A percentile compares a stretch with the other conserved stretches of the same genome.
phyloP scores from a whole-genome alignment of 2,888 invertebrate species.

The Coenonympha arcania region DNA sequence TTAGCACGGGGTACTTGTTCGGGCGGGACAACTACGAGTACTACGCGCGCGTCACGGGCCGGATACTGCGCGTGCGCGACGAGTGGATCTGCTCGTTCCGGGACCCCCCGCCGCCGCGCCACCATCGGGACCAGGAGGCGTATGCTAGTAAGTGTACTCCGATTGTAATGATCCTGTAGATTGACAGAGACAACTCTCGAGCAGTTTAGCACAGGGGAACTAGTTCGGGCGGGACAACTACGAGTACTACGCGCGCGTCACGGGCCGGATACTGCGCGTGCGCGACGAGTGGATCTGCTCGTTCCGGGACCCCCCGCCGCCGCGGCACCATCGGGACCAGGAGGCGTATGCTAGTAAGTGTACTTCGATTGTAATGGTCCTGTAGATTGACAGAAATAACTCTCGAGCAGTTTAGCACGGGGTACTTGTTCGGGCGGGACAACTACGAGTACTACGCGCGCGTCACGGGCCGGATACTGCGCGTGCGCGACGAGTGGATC shows the following conservation, averaged over 20 bases:
- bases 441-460: conserved; percentile 97
- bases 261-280: conserved; percentile 91
- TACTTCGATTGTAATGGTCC: too few species aligned
- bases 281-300: conserved; percentile 97
- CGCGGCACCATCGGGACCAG: conserved; percentile 76
- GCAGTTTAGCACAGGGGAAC: conserved; percentile 95
- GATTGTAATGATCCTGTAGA: too few species aligned
- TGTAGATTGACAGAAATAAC: too few species aligned
- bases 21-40: conserved; percentile 96
- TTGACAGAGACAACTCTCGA: conserved; percentile 96
- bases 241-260: conserved; percentile 95
- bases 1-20: conserved; percentile 95
- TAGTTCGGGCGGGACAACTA: conserved; percentile 96
- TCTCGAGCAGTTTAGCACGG: conserved; percentile 97
- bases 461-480: conserved; percentile 92
- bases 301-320: conserved; percentile 89
- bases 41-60: conserved; percentile 94
- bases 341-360: conserved; percentile 79
- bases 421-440: conserved; percentile 93
- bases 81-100: conserved; percentile 97
- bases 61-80: conserved; percentile 92
- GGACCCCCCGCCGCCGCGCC: conserved; percentile 83
- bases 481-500: conserved; percentile 96
- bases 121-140: conserved; percentile 77
- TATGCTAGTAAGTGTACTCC: conserved; percentile 78